phyloP scores from a whole-genome alignment of 2,797 vertebrate species.

The Acanthopagrus latus region DNA sequence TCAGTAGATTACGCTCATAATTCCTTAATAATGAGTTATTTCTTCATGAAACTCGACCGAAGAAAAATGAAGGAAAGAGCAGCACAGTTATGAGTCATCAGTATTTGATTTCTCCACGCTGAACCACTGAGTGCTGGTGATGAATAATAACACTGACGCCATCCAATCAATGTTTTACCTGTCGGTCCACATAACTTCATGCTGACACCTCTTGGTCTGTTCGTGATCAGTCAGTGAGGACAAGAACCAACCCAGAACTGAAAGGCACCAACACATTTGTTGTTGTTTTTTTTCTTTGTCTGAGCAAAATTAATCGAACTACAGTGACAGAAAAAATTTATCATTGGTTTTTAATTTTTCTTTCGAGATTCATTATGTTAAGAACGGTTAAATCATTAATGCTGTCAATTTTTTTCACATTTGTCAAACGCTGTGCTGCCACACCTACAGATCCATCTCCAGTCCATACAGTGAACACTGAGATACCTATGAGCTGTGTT shows the following conservation, averaged over 20 bases:
- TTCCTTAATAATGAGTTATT: not conserved
- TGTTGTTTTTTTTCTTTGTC: not conserved
- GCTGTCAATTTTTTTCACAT: not conserved
- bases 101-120: not conserved
- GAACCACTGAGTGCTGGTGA: not conserved
- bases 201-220: not conserved
- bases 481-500: constrained; percentile 5
- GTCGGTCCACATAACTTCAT: not conserved
- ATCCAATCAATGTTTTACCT: not conserved
- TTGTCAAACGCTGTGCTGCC: not conserved
- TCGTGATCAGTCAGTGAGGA: not conserved
- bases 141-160: not conserved
- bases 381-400: not conserved
- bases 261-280: not conserved
- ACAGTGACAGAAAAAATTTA: no score
- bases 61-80: not conserved
- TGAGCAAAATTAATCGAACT: not conserved
- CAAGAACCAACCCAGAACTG: not conserved
- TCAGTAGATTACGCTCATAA: not conserved
- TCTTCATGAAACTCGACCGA: not conserved
- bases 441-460: not conserved
- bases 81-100: not conserved
- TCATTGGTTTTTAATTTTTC: not conserved
- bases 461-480: not conserved
- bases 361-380: not conserved